Percentiles rank a stretch among this genome's conserved stretches.
These are phyloP conservation scores for Tenthredo amoena DNA, from an alignment of 2,888 invertebrate species.

Conservation along the genomic window DNA sequence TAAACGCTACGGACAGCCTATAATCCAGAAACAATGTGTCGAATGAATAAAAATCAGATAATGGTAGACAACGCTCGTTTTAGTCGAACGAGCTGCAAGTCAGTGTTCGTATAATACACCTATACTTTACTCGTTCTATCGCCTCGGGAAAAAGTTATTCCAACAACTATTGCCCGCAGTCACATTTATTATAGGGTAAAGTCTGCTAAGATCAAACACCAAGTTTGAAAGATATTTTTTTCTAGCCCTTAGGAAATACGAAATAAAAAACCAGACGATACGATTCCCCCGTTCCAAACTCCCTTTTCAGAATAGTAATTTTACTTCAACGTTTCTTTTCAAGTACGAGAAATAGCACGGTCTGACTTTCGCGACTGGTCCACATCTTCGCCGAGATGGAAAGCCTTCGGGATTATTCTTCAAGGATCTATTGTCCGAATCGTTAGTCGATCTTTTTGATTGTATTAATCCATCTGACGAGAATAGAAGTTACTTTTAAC, in stretches of 20 bases:
- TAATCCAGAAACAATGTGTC: conserved; percentile 70
- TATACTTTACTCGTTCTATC: conserved; percentile 23
- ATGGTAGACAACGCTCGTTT: conserved; percentile 60
- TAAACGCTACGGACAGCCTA: conserved; percentile 63
- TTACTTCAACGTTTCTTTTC: not conserved
- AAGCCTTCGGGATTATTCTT: no score
- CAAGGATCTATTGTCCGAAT: not conserved
- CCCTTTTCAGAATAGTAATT: not conserved
- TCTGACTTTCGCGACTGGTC: no score
- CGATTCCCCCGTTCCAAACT: not conserved
- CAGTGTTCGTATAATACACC: conserved; percentile 20
- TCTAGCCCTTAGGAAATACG: not conserved
- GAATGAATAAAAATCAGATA: conserved; percentile 70
- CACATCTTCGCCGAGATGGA: no score
- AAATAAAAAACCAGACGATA: not conserved
- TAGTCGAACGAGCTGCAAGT: conserved; percentile 40
- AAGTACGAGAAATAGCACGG: not conserved
- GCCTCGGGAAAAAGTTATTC: conserved; percentile 16
- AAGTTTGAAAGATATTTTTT: not conserved
- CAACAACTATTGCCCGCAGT: not conserved
- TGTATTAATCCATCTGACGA: not conserved
- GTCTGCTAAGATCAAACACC: not conserved
- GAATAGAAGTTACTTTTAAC: not conserved
- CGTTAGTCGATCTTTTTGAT: not conserved
- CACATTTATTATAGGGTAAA: not conserved